Evolutionary conservation across 2,113 vertebrate genomes (phyloP), one percentile per base, ranked within the genome.

Genomic region (Bos taurus): DNA sequence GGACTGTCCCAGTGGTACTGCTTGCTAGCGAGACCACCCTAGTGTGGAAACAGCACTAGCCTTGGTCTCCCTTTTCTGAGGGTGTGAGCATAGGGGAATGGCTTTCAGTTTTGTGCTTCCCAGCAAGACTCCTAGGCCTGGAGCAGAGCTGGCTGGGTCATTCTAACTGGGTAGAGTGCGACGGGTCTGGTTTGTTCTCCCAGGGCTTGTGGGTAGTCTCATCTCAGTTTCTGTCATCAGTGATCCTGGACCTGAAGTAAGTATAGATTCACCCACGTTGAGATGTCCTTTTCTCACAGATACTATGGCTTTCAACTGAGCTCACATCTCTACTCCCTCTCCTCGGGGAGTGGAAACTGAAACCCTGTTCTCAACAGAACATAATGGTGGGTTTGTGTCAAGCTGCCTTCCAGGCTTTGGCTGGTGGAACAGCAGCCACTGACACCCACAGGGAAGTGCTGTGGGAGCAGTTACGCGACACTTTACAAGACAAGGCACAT

Each of bases 341-440:
- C 43, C 46, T 14, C 33, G 10, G 81, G 52, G 84, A 97, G 57
- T 60, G 62, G 92, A 94, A 97, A 94, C 92, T 92, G 93, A 96
- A 98, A 96, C 64, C 36, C 82, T 91, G 81, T 97, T 94, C 97
- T 96, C 97, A 98, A 86, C 60, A 87, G 97, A 97, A 92, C 78
- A 64, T 40, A 96, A 98, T 64, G n/a, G 16, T 0, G 0, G 57
- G 52, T 90, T 94, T 97, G 93, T 62, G 97, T 96, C 97, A 97
- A 96, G 48, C 46, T 98, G 46, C 82, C 91, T 46, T 98, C 97
- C 97, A 14, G 64, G 83, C 91, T 88, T 95, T 96, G 87, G 94
- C 97, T 56, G 40, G 86, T 94, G 85, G 77, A 97, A 96, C 60
- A 91, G 78, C 26, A 96, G 59, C 57, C 91, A 95, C 94, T 88